Evolutionary conservation across 2,797 vertebrate genomes (phyloP).

Genomic region (Sphenopsis melanotis): DNA sequence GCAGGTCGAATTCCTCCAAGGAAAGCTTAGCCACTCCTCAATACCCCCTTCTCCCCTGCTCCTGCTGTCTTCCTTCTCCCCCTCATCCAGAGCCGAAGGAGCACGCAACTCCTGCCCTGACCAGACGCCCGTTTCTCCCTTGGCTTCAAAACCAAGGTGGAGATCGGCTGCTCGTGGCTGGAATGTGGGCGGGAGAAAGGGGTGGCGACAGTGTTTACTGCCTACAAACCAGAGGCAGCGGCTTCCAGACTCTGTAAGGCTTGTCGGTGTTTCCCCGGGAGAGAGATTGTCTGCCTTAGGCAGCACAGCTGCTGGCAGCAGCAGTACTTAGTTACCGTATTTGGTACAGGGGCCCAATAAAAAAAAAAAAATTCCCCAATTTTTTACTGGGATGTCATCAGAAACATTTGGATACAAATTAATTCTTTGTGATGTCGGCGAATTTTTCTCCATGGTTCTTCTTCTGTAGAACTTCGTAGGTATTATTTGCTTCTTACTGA

Average conservation of each 20-base stretch:
- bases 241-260: not conserved
- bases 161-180: not conserved
- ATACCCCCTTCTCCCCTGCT: not conserved
- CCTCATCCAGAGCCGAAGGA: not conserved
- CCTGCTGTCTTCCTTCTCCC: not conserved
- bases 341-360: not conserved
- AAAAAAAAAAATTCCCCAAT: no score
- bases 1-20: not conserved
- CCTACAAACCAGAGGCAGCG: not conserved
- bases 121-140: not conserved
- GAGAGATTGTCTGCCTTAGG: not conserved
- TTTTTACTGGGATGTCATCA: not conserved
- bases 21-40: not conserved
- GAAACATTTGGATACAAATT: not conserved
- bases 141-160: conserved; percentile 11
- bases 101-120: not conserved
- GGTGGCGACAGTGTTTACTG: not conserved
- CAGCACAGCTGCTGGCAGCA: not conserved
- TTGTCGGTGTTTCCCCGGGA: not conserved
- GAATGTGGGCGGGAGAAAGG: conserved; percentile 3
- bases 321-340: not conserved
- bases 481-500: not conserved
- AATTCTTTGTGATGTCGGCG: not conserved
- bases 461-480: not conserved
- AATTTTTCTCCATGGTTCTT: not conserved